phyloP scores from a whole-genome alignment of 2,113 vertebrate genomes.

The Muscicapa adusta region DNA sequence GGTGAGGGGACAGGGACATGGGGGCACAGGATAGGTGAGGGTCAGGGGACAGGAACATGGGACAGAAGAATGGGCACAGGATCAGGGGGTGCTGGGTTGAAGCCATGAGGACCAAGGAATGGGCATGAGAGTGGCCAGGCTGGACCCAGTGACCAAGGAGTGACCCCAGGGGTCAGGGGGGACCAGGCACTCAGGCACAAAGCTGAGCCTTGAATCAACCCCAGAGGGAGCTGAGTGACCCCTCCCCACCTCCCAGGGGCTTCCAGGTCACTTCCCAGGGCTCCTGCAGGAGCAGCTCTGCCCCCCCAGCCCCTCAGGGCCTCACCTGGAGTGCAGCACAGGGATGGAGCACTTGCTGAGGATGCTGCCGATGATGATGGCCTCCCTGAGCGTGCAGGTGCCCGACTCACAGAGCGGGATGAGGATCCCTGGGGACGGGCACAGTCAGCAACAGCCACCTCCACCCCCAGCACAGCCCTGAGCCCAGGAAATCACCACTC shows the following conservation, averaged over 20 bases:
- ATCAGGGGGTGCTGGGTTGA: background rate
- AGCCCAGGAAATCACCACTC: background rate
- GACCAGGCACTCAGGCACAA: background rate
- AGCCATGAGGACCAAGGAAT: background rate
- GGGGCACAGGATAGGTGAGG: too few relatives aligned
- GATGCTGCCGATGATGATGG: slow-evolving; percentile 95
- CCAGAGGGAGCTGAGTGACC: background rate
- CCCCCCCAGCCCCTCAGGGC: background rate
- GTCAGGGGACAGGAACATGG: background rate
- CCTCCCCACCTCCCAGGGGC: too few relatives aligned
- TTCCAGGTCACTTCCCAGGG: rapidly evolving
- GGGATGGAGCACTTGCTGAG: slow-evolving; percentile 95
- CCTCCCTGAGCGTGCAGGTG: slow-evolving; percentile 92
- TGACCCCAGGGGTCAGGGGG: background rate
- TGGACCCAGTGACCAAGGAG: background rate
- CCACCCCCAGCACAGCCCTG: rapidly evolving
- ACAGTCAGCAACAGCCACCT: background rate
- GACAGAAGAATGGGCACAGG: background rate
- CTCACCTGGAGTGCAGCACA: slow-evolving; percentile 92
- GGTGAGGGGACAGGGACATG: too few relatives aligned
- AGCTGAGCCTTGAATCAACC: background rate
- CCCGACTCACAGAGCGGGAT: slow-evolving; percentile 95
- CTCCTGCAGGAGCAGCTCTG: too few relatives aligned
- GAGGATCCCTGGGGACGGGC: slow-evolving; percentile 78
- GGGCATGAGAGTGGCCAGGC: background rate